phyloP scores from a whole-genome alignment of 2,113 vertebrate genomes.

The Elgaria multicarinata region DNA sequence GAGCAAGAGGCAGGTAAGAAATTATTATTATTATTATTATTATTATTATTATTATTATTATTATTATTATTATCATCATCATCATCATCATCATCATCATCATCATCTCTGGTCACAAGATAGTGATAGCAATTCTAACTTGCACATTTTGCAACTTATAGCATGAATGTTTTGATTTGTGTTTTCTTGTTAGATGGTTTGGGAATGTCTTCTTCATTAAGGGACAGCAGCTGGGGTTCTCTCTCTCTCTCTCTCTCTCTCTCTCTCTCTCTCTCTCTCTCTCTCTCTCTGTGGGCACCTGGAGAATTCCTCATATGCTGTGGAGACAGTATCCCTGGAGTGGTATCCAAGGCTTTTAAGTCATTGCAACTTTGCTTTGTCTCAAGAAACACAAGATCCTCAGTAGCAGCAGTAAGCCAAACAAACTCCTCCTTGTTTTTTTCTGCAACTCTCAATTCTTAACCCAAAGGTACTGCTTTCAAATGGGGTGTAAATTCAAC shows the following conservation, averaged over 20 bases:
- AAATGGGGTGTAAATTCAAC: too few relatives aligned
- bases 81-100: too few relatives aligned
- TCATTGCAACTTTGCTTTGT: background rate
- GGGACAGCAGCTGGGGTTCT: background rate
- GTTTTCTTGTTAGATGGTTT: background rate
- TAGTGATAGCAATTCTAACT: background rate
- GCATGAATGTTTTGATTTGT: background rate
- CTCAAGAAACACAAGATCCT: background rate
- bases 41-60: too few relatives aligned
- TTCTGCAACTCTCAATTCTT: background rate
- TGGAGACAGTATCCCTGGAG: background rate
- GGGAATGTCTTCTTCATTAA: background rate
- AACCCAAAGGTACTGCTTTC: background rate
- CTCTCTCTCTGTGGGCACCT: fast-evolving
- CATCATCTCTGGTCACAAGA: background rate
- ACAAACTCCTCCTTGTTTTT: background rate
- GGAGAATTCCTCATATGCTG: background rate
- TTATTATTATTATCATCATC: too few relatives aligned
- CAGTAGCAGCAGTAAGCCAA: background rate
- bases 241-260: too few relatives aligned
- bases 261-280: too few relatives aligned
- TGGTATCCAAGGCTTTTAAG: background rate
- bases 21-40: too few relatives aligned
- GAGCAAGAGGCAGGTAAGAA: too few relatives aligned
- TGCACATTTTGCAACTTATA: background rate